Evolutionary conservation across 2,888 invertebrate genomes (phyloP).

Genomic region (Corythucha ciliata): DNA sequence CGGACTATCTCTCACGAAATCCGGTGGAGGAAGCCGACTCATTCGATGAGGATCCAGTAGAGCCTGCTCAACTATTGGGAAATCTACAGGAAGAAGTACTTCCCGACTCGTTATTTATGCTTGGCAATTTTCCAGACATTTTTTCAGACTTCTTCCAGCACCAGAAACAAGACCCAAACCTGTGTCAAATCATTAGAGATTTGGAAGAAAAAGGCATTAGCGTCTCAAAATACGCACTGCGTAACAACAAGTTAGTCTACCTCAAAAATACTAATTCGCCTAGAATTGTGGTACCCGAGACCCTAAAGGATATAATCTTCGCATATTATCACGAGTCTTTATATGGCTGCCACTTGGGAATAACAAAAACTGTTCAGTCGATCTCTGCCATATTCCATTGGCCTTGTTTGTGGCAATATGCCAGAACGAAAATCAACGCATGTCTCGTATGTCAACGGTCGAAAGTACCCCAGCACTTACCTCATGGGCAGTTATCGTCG

Average conservation of each 20-base stretch:
- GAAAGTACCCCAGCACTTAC: neutral
- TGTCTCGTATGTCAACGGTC: conserved; percentile 3
- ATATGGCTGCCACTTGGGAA: neutral
- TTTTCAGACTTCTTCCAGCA: conserved; percentile 1
- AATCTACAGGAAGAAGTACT: conserved; percentile 6
- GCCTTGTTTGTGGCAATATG: conserved; percentile 1
- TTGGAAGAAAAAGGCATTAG: neutral
- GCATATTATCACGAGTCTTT: conserved; percentile 5
- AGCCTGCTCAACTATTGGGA: neutral
- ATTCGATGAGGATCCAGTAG: neutral
- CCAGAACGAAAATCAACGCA: neutral
- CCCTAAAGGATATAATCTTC: conserved; percentile 1
- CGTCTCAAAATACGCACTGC: neutral
- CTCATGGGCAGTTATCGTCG: conserved; percentile 4
- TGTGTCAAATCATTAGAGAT: neutral
- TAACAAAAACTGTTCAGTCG: neutral
- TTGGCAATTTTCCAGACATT: conserved; percentile 8
- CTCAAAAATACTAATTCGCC: too few species aligned
- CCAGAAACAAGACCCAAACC: neutral
- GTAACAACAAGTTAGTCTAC: too few species aligned
- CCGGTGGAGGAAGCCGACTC: neutral
- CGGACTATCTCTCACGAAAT: conserved; percentile 15
- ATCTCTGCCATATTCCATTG: conserved; percentile 7
- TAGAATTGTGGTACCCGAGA: conserved; percentile 6
- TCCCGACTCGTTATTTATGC: too few species aligned